Evolutionary conservation across 2,888 invertebrate genomes (phyloP).

Genomic region (Agrochola litura): DNA sequence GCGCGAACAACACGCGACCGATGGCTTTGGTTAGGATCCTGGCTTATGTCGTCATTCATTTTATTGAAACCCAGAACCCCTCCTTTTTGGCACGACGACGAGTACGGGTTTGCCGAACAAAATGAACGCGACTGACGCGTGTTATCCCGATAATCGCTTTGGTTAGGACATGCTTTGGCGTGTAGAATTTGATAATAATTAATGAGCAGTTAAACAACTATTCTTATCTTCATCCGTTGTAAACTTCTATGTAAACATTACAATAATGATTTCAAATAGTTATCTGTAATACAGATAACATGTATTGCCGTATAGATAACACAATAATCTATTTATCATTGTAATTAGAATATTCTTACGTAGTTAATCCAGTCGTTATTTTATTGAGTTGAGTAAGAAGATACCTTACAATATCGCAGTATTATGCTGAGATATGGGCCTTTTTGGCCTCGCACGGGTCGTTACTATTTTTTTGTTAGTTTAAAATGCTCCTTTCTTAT

Average conservation of each 20-base stretch:
- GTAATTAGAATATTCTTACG: neutral
- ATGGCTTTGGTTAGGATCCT: too few species aligned
- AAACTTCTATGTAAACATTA: conserved; percentile 47
- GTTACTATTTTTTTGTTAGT: too few species aligned
- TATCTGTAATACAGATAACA: conserved; percentile 39
- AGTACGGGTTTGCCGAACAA: neutral
- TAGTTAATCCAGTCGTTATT: conserved; percentile 21
- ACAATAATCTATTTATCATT: conserved; percentile 35
- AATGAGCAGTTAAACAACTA: neutral
- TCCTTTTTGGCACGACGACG: too few species aligned
- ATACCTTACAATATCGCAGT: too few species aligned
- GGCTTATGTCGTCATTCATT: too few species aligned
- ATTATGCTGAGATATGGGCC: too few species aligned
- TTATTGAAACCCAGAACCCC: too few species aligned
- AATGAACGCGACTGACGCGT: neutral
- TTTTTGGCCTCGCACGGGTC: too few species aligned
- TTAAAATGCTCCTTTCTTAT: too few species aligned
- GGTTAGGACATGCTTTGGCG: neutral
- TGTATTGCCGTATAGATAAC: conserved; percentile 43
- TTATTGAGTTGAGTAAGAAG: conserved; percentile 21
- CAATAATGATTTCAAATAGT: conserved; percentile 41
- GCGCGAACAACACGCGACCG: too few species aligned
- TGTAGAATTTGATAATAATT: conserved; percentile 17
- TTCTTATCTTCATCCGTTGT: conserved; percentile 39
- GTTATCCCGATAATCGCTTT: neutral